Evolutionary conservation across 2,797 vertebrate species (phyloP).

Genomic region (Ptychadena robeensis): DNA sequence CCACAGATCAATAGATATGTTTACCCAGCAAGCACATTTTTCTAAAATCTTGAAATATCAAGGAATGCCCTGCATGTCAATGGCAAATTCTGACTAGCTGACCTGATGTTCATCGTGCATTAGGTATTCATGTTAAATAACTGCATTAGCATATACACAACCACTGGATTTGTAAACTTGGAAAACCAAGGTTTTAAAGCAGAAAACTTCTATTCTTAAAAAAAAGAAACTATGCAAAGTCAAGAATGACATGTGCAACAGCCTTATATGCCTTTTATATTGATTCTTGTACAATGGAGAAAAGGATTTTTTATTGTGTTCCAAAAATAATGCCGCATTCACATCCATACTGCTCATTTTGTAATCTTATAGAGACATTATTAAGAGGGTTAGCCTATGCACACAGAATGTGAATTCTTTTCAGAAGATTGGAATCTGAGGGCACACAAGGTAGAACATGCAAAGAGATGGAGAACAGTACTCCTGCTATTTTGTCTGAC

Average conservation of each 20-base stretch:
- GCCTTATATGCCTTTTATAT: background rate
- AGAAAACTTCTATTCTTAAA: background rate
- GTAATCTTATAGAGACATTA: too few species aligned
- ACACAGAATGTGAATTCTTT: background rate
- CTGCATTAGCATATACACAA: background rate
- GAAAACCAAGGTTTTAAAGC: background rate
- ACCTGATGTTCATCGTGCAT: background rate
- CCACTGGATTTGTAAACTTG: background rate
- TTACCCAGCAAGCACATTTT: slow-evolving; percentile 17
- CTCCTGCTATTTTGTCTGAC: too few species aligned
- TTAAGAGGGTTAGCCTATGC: background rate
- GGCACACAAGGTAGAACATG: background rate
- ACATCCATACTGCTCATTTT: background rate
- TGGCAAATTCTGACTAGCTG: background rate
- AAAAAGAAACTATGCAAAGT: background rate
- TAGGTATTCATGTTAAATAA: background rate
- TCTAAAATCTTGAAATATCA: slow-evolving; percentile 8
- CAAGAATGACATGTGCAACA: background rate
- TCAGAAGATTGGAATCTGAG: background rate
- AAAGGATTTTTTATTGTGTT: background rate
- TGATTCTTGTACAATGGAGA: background rate
- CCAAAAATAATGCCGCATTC: background rate
- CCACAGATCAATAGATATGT: slow-evolving; percentile 42
- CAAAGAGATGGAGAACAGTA: background rate
- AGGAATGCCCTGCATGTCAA: background rate